These are phyloP conservation scores for Ctenoplectra terminalis DNA, from an alignment of 1,140 invertebrate genomes.

Conservation along the genomic window DNA sequence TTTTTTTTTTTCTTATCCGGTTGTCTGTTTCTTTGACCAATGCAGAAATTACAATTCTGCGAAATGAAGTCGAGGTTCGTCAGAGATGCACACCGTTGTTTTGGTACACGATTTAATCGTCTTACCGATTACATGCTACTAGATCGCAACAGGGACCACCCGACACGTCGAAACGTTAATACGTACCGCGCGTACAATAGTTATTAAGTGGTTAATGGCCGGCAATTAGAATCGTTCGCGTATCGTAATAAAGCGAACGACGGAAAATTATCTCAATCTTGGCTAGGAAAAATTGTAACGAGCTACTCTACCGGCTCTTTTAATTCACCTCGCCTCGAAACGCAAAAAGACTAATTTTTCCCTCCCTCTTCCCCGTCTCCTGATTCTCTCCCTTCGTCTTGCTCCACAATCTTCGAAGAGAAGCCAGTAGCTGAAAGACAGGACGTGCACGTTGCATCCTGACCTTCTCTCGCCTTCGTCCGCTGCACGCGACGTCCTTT, in stretches of 20 bases:
- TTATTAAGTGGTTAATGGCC: constrained; percentile 41
- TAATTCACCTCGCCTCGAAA: constrained; percentile 4
- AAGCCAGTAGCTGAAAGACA: constrained; percentile 47
- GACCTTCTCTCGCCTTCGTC: constrained; percentile 34
- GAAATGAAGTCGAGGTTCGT: constrained; percentile 2
- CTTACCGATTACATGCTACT: neutral
- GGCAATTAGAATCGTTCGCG: constrained; percentile 40
- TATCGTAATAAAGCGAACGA: constrained; percentile 18
- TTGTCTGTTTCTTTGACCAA: neutral
- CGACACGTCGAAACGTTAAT: constrained; percentile 4
- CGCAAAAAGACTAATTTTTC: neutral
- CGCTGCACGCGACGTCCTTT: constrained; percentile 49
- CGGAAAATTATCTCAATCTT: constrained; percentile 42
- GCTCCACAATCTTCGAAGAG: neutral
- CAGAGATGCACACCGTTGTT: neutral
- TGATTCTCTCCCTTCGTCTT: too few relatives aligned
- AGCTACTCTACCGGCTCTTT: constrained; percentile 21
- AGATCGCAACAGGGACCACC: neutral
- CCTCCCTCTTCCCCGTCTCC: neutral
- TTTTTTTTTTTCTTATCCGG: too few relatives aligned
- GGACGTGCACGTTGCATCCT: constrained; percentile 24
- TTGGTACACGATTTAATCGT: neutral
- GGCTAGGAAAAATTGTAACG: constrained; percentile 46
- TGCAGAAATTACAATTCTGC: neutral
- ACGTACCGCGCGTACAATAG: constrained; percentile 5